Conservation (phyloP, 53 echinoderm and acorn worm species). For the Glandiceps talaboti region DNA sequence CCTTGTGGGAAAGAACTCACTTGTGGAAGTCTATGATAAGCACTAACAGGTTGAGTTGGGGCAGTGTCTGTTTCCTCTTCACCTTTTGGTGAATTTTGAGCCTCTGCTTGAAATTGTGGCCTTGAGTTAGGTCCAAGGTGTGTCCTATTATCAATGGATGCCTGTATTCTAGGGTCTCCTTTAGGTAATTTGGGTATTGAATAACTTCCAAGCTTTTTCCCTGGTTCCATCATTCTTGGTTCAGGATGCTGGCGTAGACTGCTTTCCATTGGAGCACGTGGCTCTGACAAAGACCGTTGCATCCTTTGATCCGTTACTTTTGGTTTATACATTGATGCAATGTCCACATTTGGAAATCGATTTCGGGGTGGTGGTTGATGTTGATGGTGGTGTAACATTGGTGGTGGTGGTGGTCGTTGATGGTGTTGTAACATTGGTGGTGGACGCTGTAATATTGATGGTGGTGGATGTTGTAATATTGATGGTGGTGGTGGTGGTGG, state of each 20-base stretch:
- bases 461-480: too few relatives aligned
- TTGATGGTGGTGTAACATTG: background rate
- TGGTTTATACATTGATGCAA: background rate
- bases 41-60: constrained; percentile 53
- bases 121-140: constrained; percentile 32
- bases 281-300: constrained; percentile 10
- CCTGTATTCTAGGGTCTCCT: constrained; percentile 30
- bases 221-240: constrained; percentile 4
- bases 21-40: constrained; percentile 52
- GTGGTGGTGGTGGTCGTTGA: too few relatives aligned
- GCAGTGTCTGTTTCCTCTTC: constrained; percentile 15
- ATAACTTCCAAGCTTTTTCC: background rate
- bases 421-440: too few relatives aligned
- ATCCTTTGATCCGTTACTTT: background rate
- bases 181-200: constrained; percentile 7
- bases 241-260: constrained; percentile 1
- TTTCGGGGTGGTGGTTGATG: constrained; percentile 12
- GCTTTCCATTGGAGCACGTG: background rate
- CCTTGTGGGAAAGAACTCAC: constrained; percentile 42
- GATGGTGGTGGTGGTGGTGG: too few relatives aligned
- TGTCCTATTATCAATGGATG: constrained; percentile 14
- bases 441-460: too few relatives aligned
- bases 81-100: constrained; percentile 26
- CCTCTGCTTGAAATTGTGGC: constrained; percentile 43
- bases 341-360: background rate